Base-by-base conservation (phyloP, 1,140 invertebrate genomes). In the Bombus huntii region DNA sequence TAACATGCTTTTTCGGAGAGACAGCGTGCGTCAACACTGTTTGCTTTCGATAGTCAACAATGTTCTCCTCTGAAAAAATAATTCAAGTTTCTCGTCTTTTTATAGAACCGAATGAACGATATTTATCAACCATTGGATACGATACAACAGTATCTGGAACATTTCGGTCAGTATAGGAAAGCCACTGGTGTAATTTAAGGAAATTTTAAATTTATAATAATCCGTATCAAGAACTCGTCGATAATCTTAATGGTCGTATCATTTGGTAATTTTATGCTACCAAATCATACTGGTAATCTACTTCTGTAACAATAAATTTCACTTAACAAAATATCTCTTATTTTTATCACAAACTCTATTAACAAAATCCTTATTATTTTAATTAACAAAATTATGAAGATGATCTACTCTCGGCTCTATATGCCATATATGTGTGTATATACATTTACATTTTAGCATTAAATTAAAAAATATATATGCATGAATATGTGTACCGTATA, bases 101-200 rank as follows among this genome's bases (percentile, higher is more conserved):
- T 98, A 1, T 96, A 98, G 92, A 97, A 96, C 87, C 96, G 97
- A 88, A 97, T 98, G 96, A 98, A 98, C 92, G 98, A 98, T 28
- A 96, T 98, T 72, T 99, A 98, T 93, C 97, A 97, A 79, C 98
- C 98, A 0, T 97, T 98, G 88, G 98, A 99, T 93, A 99, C 98
- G 0, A 97, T 99, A 76, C 97, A 98, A 87, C 98, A 99, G 92
- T 99, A 99, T 94, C 96, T 99, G 91, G 98, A 99, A 94, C 98
- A 99, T 93, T 99, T 99, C 94, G 98, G 97, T 88, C 97, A 97
- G 78, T 98, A 98, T 92, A 96, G 98, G 74, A 99, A 99, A 94
- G 94, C 96, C 4, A 96, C 96, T 6, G 96, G 96, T 44, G 95
- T 96, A 62, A 92, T 95, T 74, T 95, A 93, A 93, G 47, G 47